Conservation (phyloP, 2,113 vertebrate species). For the Notechis scutatus region DNA sequence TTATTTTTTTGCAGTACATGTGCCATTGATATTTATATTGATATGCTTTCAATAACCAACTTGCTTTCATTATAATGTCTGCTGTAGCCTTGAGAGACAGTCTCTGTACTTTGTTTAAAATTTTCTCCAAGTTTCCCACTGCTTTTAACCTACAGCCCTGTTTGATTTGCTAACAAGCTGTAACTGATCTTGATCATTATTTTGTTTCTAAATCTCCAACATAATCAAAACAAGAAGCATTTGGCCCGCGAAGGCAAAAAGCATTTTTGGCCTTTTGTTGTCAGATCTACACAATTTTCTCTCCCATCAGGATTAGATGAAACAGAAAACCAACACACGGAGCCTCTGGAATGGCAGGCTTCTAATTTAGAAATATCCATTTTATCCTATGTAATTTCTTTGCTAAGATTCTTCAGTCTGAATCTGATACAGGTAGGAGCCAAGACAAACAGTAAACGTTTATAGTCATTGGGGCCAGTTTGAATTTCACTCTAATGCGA, state of each 20-base stretch:
- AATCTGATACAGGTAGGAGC: constrained; percentile 80
- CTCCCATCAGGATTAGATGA: constrained; percentile 67
- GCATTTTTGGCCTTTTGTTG: constrained; percentile 64
- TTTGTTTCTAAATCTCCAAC: constrained; percentile 44
- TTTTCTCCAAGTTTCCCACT: constrained; percentile 35
- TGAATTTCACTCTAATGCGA: constrained; percentile 74
- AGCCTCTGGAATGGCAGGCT: constrained; percentile 73
- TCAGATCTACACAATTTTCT: constrained; percentile 66
- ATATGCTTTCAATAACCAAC: neutral
- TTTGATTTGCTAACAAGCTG: constrained; percentile 66
- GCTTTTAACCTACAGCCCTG: constrained; percentile 41
- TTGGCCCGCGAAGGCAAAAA: constrained; percentile 54
- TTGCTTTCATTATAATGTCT: neutral
- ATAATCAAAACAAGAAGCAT: constrained; percentile 69
- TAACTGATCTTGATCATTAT: constrained; percentile 59
- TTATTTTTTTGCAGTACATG: neutral
- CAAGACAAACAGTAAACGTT: constrained; percentile 77
- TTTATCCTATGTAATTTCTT: constrained; percentile 79
- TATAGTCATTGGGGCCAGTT: constrained; percentile 70
- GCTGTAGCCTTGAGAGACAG: neutral
- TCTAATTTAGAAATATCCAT: constrained; percentile 79
- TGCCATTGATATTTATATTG: too few species aligned
- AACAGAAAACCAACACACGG: constrained; percentile 73
- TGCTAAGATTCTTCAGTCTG: constrained; percentile 73
- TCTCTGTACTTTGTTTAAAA: neutral